A percentile compares a stretch with the other conserved stretches of the same genome.
Evolutionary conservation across 2,113 vertebrate genomes (phyloP).

Genomic region (Casuarius casuarius): DNA sequence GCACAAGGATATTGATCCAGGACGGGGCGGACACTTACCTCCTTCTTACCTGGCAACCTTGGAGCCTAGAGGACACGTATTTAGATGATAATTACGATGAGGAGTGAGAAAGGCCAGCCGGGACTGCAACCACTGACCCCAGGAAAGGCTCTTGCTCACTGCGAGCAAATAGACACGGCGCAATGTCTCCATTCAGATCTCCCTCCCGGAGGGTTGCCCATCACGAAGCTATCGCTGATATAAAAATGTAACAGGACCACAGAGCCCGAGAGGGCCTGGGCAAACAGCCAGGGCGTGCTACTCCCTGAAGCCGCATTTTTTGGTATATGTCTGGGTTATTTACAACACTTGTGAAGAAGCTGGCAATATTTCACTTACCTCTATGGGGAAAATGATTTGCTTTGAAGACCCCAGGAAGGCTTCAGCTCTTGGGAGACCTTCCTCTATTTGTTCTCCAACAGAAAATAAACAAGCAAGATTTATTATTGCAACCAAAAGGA

Average conservation of each 20-base stretch:
- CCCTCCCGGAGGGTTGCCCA: no score
- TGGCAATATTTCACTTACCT: fast-evolving
- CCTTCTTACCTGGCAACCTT: not conserved
- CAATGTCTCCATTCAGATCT: not conserved
- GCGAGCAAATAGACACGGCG: not conserved
- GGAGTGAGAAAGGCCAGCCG: not conserved
- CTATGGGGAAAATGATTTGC: not conserved
- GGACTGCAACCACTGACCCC: not conserved
- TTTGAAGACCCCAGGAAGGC: not conserved
- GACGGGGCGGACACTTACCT: not conserved
- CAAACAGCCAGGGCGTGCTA: not conserved
- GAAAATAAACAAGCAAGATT: not conserved
- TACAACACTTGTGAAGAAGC: not conserved
- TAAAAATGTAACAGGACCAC: not conserved
- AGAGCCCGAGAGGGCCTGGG: fast-evolving
- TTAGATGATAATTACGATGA: not conserved
- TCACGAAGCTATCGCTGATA: not conserved
- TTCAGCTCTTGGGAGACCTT: fast-evolving
- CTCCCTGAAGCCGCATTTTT: not conserved
- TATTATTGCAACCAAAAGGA: not conserved
- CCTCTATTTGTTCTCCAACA: not conserved
- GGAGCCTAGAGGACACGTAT: not conserved
- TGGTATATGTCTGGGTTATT: not conserved
- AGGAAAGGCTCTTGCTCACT: not conserved
- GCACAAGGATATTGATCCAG: not conserved